phyloP scores from a whole-genome alignment of 2,888 invertebrate species.

The Drosophila multiciliata region DNA sequence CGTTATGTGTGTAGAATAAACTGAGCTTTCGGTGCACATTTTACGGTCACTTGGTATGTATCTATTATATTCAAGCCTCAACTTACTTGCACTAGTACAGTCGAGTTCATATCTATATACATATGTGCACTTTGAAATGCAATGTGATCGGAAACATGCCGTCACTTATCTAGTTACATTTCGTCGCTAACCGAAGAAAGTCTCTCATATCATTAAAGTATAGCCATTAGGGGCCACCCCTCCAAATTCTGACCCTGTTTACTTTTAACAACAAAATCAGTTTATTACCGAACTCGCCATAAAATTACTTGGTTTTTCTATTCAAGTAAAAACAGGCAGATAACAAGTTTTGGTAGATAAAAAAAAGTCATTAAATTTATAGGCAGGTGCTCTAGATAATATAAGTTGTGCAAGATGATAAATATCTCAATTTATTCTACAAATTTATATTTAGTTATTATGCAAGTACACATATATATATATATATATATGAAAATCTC shows the following conservation, averaged over 20 bases:
- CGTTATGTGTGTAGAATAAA: conserved; percentile 33
- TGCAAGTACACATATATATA: background rate
- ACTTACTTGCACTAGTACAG: conserved; percentile 11
- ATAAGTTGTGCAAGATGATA: background rate
- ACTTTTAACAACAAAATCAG: background rate
- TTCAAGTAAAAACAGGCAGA: background rate
- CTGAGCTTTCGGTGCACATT: conserved; percentile 27
- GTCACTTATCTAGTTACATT: conserved; percentile 41
- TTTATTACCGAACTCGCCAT: background rate
- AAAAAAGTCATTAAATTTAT: background rate
- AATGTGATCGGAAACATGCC: conserved; percentile 20
- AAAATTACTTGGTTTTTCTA: too few species aligned
- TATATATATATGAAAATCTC: background rate
- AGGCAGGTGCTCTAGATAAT: conserved; percentile 4
- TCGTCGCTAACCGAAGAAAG: conserved; percentile 16
- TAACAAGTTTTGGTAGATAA: conserved; percentile 16
- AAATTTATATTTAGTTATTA: background rate
- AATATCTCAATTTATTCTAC: background rate
- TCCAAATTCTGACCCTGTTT: background rate
- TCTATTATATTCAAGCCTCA: conserved; percentile 21
- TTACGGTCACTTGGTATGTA: conserved; percentile 25
- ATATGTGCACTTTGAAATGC: conserved; percentile 19
- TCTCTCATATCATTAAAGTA: conserved; percentile 12
- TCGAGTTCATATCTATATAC: background rate
- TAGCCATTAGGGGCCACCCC: background rate